Base-by-base conservation (phyloP, 2,797 vertebrate species). In the Perodicticus potto region DNA sequence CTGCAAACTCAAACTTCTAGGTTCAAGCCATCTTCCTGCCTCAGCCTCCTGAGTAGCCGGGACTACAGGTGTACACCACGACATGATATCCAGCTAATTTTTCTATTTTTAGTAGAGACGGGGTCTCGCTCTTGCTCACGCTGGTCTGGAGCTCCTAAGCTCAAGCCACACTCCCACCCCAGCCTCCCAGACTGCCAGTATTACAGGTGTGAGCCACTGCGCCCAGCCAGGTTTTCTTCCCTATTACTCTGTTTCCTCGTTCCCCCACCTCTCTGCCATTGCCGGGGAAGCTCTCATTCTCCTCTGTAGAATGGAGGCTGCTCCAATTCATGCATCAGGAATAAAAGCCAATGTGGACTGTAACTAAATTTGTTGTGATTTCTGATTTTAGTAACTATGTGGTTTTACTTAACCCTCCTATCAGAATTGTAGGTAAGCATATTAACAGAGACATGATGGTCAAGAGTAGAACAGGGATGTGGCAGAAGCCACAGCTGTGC, bases 391-490 rank as follows among this genome's bases (percentile, higher is more conserved):
- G 55, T 0, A 13, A 77, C 13, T 23, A 76, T 9, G 1, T 63
- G 17, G 3, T 80, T 89, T 43, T 55, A 65, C 29, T 83, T 59
- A n/a, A 74, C 59, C 40, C 63, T 63, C 63, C 34, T 7, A 37
- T 16, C 9, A 80, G 45, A 83, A 82, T 1, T 32, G 13, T 22
- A 49, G 43, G 23, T 19, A 20, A 61, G 7, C 57, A 11, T 53
- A 65, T 61, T 45, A 37, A 73, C 3, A 40, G 16, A 67, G 29
- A 70, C 34, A 59, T 0, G 13, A 27, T 67, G 29, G 72, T 8
- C 40, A 17, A 27, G 27, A 16, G 9, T 29, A 59, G 7, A 34
- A 9, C 2, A 3, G 20, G 27, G 19, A 5, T 0, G 3, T 27
- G 16, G 10, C 4, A 2, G 61, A 43, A 37, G 55, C 10, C n/a